A percentile compares a stretch with the other conserved stretches of the same genome.
These are phyloP conservation scores for Chrysolina oricalcia DNA, from an alignment of 2,888 invertebrate species.

Conservation along the genomic window DNA sequence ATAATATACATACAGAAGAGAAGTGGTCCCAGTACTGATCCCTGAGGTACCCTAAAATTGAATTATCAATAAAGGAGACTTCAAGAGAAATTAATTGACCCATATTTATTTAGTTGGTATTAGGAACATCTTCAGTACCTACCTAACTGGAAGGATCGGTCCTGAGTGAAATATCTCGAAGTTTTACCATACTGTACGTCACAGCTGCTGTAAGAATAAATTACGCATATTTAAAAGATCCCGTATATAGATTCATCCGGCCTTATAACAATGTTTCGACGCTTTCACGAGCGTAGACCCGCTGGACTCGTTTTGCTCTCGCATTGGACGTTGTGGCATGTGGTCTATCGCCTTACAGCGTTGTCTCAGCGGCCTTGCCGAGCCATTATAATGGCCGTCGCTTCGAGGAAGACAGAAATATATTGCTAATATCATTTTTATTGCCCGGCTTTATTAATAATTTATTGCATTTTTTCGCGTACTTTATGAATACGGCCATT, in stretches of 20 bases:
- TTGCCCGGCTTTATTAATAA: conserved; percentile 50
- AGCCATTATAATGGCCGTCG: conserved; percentile 50
- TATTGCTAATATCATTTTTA: conserved; percentile 52
- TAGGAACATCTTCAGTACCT: too few species aligned
- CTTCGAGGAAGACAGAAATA: conserved; percentile 51
- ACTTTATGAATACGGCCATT: conserved; percentile 48
- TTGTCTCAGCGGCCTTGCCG: conserved; percentile 47
- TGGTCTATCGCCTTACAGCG: conserved; percentile 41
- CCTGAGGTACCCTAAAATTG: too few species aligned
- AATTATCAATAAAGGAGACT: too few species aligned
- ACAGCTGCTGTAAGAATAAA: too few species aligned
- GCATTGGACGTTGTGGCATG: conserved; percentile 47
- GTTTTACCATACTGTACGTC: too few species aligned
- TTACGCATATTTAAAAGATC: neutral
- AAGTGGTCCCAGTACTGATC: too few species aligned
- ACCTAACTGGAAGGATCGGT: too few species aligned
- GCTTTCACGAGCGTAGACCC: conserved; percentile 20
- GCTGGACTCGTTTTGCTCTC: conserved; percentile 47
- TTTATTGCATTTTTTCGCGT: conserved; percentile 51
- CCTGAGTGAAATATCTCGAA: too few species aligned
- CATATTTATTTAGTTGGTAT: too few species aligned
- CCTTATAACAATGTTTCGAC: conserved; percentile 21
- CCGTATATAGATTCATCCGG: neutral
- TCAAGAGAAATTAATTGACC: too few species aligned
- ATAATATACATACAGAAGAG: too few species aligned